Evolutionary conservation across 2,888 invertebrate genomes (phyloP).

Genomic region (Ophion ventricosus): DNA sequence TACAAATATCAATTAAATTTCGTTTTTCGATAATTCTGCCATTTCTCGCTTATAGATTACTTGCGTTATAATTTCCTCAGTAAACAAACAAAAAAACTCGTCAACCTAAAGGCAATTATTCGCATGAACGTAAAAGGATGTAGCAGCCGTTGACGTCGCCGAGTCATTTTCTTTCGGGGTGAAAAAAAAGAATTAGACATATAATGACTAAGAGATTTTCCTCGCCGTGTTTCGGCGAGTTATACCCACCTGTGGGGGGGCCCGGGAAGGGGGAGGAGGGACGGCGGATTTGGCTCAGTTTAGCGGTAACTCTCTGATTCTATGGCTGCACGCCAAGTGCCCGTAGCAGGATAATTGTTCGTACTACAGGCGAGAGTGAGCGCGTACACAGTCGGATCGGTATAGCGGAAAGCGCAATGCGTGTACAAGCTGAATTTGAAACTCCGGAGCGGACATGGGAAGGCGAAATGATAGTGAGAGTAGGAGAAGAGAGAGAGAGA

Average conservation of each 20-base stretch:
- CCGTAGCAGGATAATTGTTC: conserved; percentile 65
- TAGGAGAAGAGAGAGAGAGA: neutral
- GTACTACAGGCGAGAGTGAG: conserved; percentile 48
- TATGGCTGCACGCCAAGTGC: conserved; percentile 68
- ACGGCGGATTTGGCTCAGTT: conserved; percentile 31
- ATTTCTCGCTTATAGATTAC: neutral
- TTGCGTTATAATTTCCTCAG: neutral
- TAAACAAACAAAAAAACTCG: neutral
- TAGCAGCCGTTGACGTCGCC: conserved; percentile 47
- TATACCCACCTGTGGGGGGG: conserved; percentile 39
- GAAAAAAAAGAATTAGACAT: conserved; percentile 12
- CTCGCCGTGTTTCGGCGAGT: conserved; percentile 28
- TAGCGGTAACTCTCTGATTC: conserved; percentile 56
- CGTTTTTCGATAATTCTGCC: no score
- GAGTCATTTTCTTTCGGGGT: conserved; percentile 56
- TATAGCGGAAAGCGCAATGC: conserved; percentile 21
- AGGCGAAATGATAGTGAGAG: conserved; percentile 21
- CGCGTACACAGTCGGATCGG: conserved; percentile 33
- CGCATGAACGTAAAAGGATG: neutral
- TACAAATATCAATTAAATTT: no score
- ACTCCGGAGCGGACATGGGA: conserved; percentile 31
- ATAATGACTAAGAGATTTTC: conserved; percentile 55
- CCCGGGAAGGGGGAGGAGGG: neutral
- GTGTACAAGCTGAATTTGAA: conserved; percentile 49
- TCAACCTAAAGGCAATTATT: neutral